phyloP scores from a whole-genome alignment of 2,113 vertebrate genomes.

The Bufo gargarizans region DNA sequence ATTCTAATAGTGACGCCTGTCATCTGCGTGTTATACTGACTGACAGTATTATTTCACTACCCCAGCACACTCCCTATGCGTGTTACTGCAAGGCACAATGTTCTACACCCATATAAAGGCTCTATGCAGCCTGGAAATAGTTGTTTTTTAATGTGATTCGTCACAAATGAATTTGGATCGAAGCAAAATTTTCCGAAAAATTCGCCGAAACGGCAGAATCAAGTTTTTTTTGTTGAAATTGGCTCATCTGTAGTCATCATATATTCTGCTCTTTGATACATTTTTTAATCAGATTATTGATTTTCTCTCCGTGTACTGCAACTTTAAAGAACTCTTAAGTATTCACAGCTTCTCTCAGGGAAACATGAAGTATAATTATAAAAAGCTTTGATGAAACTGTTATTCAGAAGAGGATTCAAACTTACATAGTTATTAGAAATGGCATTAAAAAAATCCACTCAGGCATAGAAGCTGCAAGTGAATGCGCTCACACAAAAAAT shows the following conservation, averaged over 20 bases:
- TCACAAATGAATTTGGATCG: no score
- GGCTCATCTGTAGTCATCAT: background rate
- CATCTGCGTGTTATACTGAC: no score
- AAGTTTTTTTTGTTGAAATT: no score
- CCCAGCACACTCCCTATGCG: no score
- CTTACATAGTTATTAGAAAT: constrained; percentile 43
- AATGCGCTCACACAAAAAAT: background rate
- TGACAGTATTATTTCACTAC: no score
- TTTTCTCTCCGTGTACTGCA: constrained; percentile 4
- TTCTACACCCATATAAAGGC: no score
- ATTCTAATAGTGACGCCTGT: no score
- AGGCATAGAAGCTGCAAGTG: background rate
- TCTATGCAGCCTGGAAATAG: no score
- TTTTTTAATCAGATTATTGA: constrained; percentile 50
- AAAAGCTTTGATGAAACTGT: constrained; percentile 42
- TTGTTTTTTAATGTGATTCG: no score
- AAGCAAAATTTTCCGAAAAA: no score
- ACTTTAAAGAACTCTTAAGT: constrained; percentile 47
- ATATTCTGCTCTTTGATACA: constrained; percentile 28
- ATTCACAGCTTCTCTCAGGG: constrained; percentile 28
- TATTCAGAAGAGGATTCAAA: constrained; percentile 48
- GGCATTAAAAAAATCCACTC: constrained; percentile 12
- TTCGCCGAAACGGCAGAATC: no score
- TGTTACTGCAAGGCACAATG: no score
- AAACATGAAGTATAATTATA: constrained; percentile 50